These are phyloP conservation scores for Pachypanchax playfairii DNA, from an alignment of 2,113 vertebrate genomes.

Conservation along the genomic window DNA sequence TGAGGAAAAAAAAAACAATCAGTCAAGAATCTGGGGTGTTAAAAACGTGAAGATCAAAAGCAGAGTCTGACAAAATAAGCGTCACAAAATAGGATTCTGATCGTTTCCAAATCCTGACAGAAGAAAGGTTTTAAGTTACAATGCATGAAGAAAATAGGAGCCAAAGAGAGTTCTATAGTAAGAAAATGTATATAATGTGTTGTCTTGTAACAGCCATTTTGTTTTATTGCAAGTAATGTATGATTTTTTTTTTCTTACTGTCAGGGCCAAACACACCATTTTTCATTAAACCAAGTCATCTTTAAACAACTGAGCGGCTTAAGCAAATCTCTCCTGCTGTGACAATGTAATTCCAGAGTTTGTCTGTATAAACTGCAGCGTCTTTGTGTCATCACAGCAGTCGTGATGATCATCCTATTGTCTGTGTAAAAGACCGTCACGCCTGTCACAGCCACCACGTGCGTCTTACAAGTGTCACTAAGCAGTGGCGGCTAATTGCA, in stretches of 20 bases:
- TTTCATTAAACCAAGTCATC: background rate
- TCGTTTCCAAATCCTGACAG: background rate
- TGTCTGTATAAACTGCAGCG: constrained; percentile 6
- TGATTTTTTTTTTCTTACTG: background rate
- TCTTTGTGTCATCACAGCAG: constrained; percentile 39
- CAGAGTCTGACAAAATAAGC: background rate
- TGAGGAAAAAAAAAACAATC: background rate
- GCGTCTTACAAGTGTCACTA: constrained; percentile 34
- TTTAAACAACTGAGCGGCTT: background rate
- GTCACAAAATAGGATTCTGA: background rate
- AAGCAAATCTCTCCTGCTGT: constrained; percentile 9
- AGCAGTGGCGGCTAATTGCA: constrained; percentile 50
- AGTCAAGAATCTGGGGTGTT: background rate
- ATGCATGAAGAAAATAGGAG: too few species aligned
- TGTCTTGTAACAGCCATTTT: background rate
- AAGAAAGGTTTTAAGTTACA: too few species aligned
- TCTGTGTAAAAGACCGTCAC: constrained; percentile 17
- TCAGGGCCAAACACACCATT: background rate
- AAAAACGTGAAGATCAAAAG: background rate
- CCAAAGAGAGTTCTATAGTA: too few species aligned
- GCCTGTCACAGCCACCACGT: constrained; percentile 23
- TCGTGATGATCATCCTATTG: constrained; percentile 42
- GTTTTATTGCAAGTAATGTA: background rate
- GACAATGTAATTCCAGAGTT: constrained; percentile 31
- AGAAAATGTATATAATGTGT: background rate